Evolutionary conservation across 2,888 invertebrate genomes (phyloP).

Genomic region (Microplitis deprimator): DNA sequence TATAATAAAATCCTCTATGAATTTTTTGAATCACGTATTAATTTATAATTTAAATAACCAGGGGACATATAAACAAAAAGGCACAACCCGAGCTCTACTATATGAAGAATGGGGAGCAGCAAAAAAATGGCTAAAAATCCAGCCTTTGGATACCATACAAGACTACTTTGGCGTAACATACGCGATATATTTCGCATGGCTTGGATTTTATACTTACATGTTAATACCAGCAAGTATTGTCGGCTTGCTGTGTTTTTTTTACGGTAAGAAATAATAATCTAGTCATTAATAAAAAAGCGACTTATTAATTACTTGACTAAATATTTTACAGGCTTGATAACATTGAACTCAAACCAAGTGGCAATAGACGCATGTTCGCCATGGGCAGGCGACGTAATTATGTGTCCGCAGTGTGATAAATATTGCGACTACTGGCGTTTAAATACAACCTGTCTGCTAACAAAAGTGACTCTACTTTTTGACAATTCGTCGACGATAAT

Average conservation of each 20-base stretch:
- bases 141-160: slow-evolving; percentile 84
- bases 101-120: slow-evolving; percentile 82
- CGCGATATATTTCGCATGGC: slow-evolving; percentile 87
- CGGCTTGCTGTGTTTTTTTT: slow-evolving; percentile 79
- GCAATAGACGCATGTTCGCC: slow-evolving; percentile 57
- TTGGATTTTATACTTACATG: slow-evolving; percentile 89
- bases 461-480: slow-evolving; percentile 83
- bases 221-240: slow-evolving; percentile 81
- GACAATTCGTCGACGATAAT: slow-evolving; percentile 86
- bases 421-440: slow-evolving; percentile 84
- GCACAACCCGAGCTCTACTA: slow-evolving; percentile 74
- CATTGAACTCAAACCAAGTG: slow-evolving; percentile 53
- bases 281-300: too few species aligned
- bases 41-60: slow-evolving; percentile 59
- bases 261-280: slow-evolving; percentile 68
- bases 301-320: not conserved
- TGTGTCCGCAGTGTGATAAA: slow-evolving; percentile 88
- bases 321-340: slow-evolving; percentile 53
- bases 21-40: not conserved
- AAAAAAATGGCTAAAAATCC: slow-evolving; percentile 80
- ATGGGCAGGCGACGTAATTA: slow-evolving; percentile 71
- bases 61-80: slow-evolving; percentile 74
- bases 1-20: too few species aligned
- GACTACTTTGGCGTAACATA: slow-evolving; percentile 85
- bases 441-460: slow-evolving; percentile 80